phyloP scores from a whole-genome alignment of 2,113 vertebrate species.

The Varanus komodoensis region DNA sequence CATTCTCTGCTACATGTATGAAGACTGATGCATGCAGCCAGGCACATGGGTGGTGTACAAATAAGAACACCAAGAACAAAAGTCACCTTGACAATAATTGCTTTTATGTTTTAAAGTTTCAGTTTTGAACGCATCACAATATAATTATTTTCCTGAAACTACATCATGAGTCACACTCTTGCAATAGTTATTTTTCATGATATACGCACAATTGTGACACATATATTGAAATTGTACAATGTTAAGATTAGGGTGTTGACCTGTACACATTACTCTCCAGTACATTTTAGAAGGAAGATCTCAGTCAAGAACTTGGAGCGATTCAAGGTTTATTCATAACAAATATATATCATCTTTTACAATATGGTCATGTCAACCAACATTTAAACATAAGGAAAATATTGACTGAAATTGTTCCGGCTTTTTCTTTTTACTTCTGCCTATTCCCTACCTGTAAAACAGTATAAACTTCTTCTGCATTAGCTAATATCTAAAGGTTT shows the following conservation, averaged over 20 bases:
- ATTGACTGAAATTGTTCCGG: background rate
- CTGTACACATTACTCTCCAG: background rate
- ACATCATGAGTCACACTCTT: background rate
- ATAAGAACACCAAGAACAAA: background rate
- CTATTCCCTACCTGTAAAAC: background rate
- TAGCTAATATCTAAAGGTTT: conserved; percentile 41
- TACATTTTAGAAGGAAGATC: background rate
- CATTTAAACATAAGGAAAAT: background rate
- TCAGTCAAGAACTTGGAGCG: background rate
- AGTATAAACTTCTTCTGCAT: background rate
- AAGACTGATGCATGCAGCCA: background rate
- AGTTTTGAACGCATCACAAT: background rate
- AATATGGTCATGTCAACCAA: background rate
- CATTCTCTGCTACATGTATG: too few relatives aligned
- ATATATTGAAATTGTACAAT: background rate
- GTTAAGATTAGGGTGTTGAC: background rate
- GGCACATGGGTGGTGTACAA: background rate
- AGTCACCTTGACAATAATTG: background rate
- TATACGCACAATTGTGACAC: background rate
- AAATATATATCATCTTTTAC: background rate
- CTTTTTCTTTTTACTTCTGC: background rate
- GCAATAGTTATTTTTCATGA: background rate
- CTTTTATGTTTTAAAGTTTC: background rate
- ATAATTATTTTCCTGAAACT: background rate
- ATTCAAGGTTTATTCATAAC: background rate